Conservation (phyloP, 2,888 invertebrate species). For the Pharmacophagus antenor region DNA sequence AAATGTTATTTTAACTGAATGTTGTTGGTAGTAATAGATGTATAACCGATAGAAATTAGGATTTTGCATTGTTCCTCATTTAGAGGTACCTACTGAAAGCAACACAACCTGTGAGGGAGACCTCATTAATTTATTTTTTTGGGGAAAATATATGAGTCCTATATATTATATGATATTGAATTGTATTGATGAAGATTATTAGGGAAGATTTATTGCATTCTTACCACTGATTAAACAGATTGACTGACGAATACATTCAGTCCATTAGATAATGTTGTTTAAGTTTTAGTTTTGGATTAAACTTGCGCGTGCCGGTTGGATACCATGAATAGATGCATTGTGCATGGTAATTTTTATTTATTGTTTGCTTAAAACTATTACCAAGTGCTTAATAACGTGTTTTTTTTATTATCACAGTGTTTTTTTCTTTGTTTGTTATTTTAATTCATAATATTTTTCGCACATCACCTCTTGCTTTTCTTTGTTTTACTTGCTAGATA, state of each 20-base stretch:
- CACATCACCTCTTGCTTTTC: no score
- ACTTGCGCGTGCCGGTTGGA: constrained; percentile 31
- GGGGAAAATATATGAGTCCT: no score
- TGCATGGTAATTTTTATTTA: constrained; percentile 3
- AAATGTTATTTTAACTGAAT: constrained; percentile 14
- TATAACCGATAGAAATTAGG: constrained; percentile 9
- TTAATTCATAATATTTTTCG: neutral
- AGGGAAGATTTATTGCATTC: constrained; percentile 35
- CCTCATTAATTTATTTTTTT: no score
- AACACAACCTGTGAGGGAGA: neutral
- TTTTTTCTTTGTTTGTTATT: neutral
- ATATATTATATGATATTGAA: neutral
- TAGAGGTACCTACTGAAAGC: neutral
- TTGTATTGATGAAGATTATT: neutral
- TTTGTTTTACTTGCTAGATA: neutral
- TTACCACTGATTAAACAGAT: constrained; percentile 48
- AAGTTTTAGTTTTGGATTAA: constrained; percentile 46
- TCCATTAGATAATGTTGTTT: constrained; percentile 62
- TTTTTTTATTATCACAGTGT: neutral
- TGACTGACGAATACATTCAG: constrained; percentile 66
- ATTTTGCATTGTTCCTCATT: constrained; percentile 9
- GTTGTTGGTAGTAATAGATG: constrained; percentile 25
- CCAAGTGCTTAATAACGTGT: neutral
- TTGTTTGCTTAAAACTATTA: neutral
- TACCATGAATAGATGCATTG: constrained; percentile 23